phyloP scores from a whole-genome alignment of 2,888 invertebrate genomes.

The Branchipolynoe longqiensis region DNA sequence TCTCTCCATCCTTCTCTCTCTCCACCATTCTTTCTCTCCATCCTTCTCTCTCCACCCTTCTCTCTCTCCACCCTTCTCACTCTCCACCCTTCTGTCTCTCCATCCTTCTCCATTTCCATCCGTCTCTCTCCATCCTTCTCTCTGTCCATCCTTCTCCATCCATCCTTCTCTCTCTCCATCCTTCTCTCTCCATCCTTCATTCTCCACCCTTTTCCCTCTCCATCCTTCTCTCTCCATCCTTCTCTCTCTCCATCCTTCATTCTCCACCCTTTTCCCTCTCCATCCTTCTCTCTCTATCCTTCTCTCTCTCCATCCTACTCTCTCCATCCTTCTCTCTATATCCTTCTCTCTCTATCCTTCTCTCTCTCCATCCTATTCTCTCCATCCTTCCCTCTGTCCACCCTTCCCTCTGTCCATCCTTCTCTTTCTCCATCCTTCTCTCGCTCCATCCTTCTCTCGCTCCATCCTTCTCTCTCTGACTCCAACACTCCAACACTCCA shows the following conservation, averaged over 20 bases:
- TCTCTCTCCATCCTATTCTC: not conserved
- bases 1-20: not conserved
- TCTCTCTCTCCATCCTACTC: not conserved
- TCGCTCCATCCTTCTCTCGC: not conserved
- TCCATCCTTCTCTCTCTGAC: not conserved
- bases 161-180: not conserved
- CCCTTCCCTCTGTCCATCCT: not conserved
- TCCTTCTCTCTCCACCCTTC: not conserved
- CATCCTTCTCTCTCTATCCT: not conserved
- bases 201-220: not conserved
- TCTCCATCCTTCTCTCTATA: not conserved
- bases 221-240: not conserved
- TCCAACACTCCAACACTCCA: not conserved
- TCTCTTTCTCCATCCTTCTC: not conserved
- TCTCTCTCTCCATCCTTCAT: not conserved
- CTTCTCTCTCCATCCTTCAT: not conserved
- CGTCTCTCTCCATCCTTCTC: not conserved
- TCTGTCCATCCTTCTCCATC: not conserved
- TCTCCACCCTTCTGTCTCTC: not conserved
- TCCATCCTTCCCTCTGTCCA: not conserved
- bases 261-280: not conserved
- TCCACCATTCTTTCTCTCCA: not conserved
- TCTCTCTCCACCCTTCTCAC: not conserved
- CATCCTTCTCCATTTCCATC: not conserved
- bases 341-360: not conserved